Evolutionary conservation across 2,888 invertebrate genomes (phyloP).

Genomic region (Eilema depressum): DNA sequence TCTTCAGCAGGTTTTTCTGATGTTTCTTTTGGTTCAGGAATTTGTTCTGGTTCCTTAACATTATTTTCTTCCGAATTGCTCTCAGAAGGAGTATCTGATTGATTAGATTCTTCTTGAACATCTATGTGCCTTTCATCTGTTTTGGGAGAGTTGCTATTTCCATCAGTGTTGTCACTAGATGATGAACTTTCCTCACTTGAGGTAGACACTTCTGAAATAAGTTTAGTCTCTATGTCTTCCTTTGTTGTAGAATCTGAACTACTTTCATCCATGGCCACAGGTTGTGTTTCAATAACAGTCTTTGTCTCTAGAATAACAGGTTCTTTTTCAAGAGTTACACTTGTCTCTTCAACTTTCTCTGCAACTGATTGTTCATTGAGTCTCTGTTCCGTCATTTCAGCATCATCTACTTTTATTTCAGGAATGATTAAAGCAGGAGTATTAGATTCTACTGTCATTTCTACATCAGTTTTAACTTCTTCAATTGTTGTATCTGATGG

Average conservation of each 20-base stretch:
- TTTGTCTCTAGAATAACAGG: slow-evolving; percentile 46
- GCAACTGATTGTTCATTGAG: slow-evolving; percentile 64
- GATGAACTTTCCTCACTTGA: slow-evolving; percentile 83
- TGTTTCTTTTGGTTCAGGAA: slow-evolving; percentile 31
- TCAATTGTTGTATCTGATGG: slow-evolving; percentile 33
- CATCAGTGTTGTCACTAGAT: slow-evolving; percentile 81
- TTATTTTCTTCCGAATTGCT: slow-evolving; percentile 42
- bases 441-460: slow-evolving; percentile 64
- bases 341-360: slow-evolving; percentile 50
- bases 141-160: slow-evolving; percentile 81
- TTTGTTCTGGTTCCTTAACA: slow-evolving; percentile 45
- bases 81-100: slow-evolving; percentile 53
- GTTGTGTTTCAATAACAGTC: slow-evolving; percentile 56
- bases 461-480: slow-evolving; percentile 64
- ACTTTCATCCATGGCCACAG: slow-evolving; percentile 67
- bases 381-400: slow-evolving; percentile 78
- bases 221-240: slow-evolving; percentile 72
- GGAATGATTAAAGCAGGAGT: slow-evolving; percentile 68
- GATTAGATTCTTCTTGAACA: slow-evolving; percentile 66
- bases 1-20: slow-evolving; percentile 40
- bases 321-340: slow-evolving; percentile 50
- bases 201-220: slow-evolving; percentile 72
- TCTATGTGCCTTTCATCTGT: slow-evolving; percentile 67
- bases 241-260: slow-evolving; percentile 74
- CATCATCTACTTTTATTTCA: slow-evolving; percentile 80